Evolutionary conservation across 2,888 invertebrate species (phyloP), one percentile per base, ranked within the genome.

Genomic region (Dolichomitus sp.): DNA sequence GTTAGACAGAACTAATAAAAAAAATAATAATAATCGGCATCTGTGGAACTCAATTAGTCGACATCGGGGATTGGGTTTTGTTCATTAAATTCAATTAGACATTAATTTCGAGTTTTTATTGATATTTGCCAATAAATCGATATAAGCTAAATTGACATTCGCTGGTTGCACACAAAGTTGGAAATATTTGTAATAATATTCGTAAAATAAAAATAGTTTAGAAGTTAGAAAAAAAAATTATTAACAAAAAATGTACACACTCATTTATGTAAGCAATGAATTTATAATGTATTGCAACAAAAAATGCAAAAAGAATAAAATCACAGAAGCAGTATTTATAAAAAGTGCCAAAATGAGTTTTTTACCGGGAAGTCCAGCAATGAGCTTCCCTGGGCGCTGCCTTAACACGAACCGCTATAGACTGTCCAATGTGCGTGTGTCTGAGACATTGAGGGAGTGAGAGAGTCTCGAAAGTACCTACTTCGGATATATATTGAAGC

Each of bases 401-500:
- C 11, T 42, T 57, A n/a, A 57, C 54, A 27, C 70, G 11, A 57
- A 45, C n/a, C 11, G 42, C 54, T 33, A n/a, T 30, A 48, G 42
- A 59, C 57, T 33, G 23, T 50, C 33, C 48, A 45, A 59, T 23
- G 61, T 73, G 72, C 37, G 61, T 59, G 72, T 57, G 27, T 42
- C 11, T 6, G 68, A 40, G 48, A 52, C 14, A 33, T 30, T 23
- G 68, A n/a, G 66, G 57, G 50, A 59, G 70, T 66, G 40, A 63
- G 72, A 70, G 50, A 72, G 27, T 19, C 75, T 70, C 66, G 72
- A 79, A 83, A 76, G 83, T 61, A 68, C 74, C 69, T 42, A 66
- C 70, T 68, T 75, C 68, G 75, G 70, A 66, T 84, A 84, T 84
- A 86, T 84, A 85, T 84, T 75, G 83, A 45, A 63, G 78, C 65